These are phyloP conservation scores for Pituophis catenifer DNA, from an alignment of 2,113 vertebrate species.

Conservation along the genomic window DNA sequence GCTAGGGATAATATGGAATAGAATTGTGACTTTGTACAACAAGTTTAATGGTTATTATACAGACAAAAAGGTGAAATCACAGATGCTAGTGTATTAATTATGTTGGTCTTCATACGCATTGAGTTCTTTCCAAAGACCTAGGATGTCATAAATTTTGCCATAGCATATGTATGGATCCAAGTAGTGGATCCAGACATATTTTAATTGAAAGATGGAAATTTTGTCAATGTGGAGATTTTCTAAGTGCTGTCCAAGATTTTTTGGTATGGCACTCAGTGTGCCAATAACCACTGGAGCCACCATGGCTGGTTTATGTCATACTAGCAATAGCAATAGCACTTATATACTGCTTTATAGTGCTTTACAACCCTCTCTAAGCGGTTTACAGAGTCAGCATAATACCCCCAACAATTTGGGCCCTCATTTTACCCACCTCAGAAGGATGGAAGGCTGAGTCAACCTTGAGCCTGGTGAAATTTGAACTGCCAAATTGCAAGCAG, in stretches of 20 bases:
- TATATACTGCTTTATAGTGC: no score
- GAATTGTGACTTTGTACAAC: neutral
- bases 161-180: neutral
- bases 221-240: neutral
- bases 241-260: neutral
- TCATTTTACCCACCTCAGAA: no score
- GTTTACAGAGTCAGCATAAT: no score
- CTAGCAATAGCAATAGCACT: no score
- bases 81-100: neutral
- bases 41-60: neutral
- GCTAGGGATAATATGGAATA: neutral
- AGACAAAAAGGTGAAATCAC: neutral
- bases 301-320: neutral
- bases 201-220: neutral
- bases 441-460: no score
- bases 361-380: no score
- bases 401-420: no score
- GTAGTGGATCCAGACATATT: neutral
- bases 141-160: neutral
- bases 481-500: no score
- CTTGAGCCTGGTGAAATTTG: no score
- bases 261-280: neutral
- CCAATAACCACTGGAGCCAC: neutral
- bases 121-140: neutral
- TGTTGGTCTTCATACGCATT: neutral